Evolutionary conservation across 2,888 invertebrate species (phyloP).

Genomic region (Drosophila infuscata): DNA sequence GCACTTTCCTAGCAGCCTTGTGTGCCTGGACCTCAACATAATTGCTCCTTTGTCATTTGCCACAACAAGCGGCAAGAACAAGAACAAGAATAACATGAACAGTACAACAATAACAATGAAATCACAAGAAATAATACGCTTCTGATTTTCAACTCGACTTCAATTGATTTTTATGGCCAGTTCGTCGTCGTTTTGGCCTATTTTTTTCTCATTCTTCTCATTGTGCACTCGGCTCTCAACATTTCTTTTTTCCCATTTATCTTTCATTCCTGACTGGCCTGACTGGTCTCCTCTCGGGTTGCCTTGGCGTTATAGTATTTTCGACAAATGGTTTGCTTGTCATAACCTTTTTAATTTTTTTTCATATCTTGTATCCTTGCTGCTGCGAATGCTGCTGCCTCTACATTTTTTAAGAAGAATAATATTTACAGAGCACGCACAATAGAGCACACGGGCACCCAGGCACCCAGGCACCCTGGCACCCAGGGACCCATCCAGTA

Average conservation of each 20-base stretch:
- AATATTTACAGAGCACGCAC: constrained; percentile 79
- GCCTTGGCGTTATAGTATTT: constrained; percentile 49
- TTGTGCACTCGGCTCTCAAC: constrained; percentile 37
- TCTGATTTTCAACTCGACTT: constrained; percentile 78
- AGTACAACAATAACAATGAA: constrained; percentile 21
- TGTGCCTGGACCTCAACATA: constrained; percentile 55
- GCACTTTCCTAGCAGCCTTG: constrained; percentile 44
- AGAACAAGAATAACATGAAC: constrained; percentile 10
- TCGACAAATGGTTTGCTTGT: constrained; percentile 75
- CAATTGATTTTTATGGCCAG: constrained; percentile 72
- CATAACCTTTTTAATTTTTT: constrained; percentile 71
- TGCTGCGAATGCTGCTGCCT: constrained; percentile 28
- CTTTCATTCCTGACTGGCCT: constrained; percentile 35
- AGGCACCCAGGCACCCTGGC: constrained; percentile 12
- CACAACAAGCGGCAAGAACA: constrained; percentile 53
- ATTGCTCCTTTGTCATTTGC: constrained; percentile 77
- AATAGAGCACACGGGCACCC: constrained; percentile 47
- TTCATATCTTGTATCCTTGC: constrained; percentile 51
- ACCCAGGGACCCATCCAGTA: constrained; percentile 30
- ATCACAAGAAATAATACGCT: constrained; percentile 61
- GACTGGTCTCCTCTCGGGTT: constrained; percentile 18
- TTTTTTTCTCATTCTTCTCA: constrained; percentile 27
- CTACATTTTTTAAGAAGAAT: constrained; percentile 74
- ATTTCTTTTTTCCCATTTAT: constrained; percentile 57
- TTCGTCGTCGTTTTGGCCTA: constrained; percentile 32